These are phyloP conservation scores for Odontamblyopus rebecca DNA, from an alignment of 2,797 vertebrate species.

Conservation along the genomic window DNA sequence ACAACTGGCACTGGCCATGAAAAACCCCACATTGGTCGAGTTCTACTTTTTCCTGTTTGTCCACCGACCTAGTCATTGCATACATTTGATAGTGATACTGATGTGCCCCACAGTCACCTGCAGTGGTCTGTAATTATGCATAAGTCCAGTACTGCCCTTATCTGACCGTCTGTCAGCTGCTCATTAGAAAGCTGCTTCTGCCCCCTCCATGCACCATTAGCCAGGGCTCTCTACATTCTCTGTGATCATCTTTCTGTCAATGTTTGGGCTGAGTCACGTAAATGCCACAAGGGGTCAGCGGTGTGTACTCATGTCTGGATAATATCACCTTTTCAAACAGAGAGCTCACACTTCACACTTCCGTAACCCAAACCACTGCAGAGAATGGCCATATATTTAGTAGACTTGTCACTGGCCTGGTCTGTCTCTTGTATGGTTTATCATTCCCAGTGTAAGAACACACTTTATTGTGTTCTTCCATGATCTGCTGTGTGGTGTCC, in stretches of 20 bases:
- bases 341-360: background rate
- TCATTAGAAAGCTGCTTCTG: slow-evolving; percentile 56
- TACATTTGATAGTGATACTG: slow-evolving; percentile 13
- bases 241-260: slow-evolving; percentile 42
- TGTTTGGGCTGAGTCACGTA: slow-evolving; percentile 45
- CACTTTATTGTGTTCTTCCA: background rate
- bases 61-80: background rate
- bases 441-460: background rate
- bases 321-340: slow-evolving; percentile 9
- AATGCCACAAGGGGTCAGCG: slow-evolving; percentile 41
- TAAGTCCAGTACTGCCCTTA: slow-evolving; percentile 45
- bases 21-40: too few relatives aligned
- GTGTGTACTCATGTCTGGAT: slow-evolving; percentile 6
- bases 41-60: background rate
- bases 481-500: background rate
- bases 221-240: slow-evolving; percentile 28
- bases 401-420: background rate
- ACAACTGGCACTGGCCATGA: too few relatives aligned
- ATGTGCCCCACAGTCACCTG: slow-evolving; percentile 20
- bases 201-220: slow-evolving; percentile 58
- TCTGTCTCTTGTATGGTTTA: background rate
- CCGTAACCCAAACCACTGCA: background rate
- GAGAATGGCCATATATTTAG: background rate
- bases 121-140: slow-evolving; percentile 43
- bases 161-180: slow-evolving; percentile 72